Evolutionary conservation across 2,888 invertebrate genomes (phyloP), one percentile per base, ranked within the genome.

Genomic region (Mythimna loreyi): DNA sequence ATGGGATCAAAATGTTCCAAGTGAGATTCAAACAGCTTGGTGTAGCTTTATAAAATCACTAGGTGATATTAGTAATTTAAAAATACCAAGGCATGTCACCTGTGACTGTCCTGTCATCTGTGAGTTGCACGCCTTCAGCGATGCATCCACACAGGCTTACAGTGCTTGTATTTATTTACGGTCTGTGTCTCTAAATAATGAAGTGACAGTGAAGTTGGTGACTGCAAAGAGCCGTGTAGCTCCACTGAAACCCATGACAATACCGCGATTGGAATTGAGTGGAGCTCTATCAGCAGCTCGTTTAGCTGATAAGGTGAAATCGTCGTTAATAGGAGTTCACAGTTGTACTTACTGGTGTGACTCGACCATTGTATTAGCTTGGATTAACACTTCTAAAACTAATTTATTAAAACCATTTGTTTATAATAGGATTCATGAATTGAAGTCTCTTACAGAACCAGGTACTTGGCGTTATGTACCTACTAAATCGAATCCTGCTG

Each of bases 381-480:
- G 45, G 45, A 59, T 59, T 49, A 49, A 49, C 49, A 59, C 59
- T 59, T 33, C 59, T 30, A 49, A 55, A n/a, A 25, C 25, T 16
- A 49, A 49, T 36, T 13, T 55, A 63, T 55, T 43, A 63, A 43
- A 56, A 56, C 59, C 59, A 59, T 47, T 47, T 59, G 59, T 47
- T 47, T 59, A 59, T 47, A 59, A 59, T n/a, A 47, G 59, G 47
- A 47, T 59, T 45, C 58, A 55, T 53, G 40, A 60, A 40, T 16
- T 43, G 23, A 57, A 43, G 13, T 40, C 40, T 40, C 13, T 40
- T 40, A 40, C 40, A 40, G 40, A 40, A 40, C 40, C 40, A 40
- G 40, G 13, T 40, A 40, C 40, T 13, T 40, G 40, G 40, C 40
- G 40, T 13, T 40, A 13, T 40, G 40, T 40, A 53, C 30, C 19